Evolutionary conservation across 1,140 invertebrate genomes (phyloP), one percentile per base, ranked within the genome.

Genomic region (Drosophila mojavensis): DNA sequence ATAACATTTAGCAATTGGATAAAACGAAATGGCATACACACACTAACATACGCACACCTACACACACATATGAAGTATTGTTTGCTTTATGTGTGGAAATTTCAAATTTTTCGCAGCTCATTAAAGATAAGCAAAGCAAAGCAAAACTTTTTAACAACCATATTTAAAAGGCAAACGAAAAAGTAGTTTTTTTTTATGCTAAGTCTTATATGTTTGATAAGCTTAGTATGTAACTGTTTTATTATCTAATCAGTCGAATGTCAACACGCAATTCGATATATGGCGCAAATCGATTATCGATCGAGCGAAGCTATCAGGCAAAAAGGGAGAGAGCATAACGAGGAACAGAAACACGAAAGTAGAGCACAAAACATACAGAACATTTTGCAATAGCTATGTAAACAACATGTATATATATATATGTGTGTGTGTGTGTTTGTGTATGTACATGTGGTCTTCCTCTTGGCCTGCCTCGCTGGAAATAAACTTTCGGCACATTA

Each of bases 401-500:
- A 78, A 77, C 74, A 85, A 54, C 11, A n/a, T 10, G 26, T 3
- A 9, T 24, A 6, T 28, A 17, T 17, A 17, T 0, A 17, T 17
- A n/a, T 5, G 26, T 54, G 36, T 26, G 6, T 36, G 28, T 63
- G 43, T 43, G 50, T 48, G 33, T 61, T 45, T 62, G 50, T 63
- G 45, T 62, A 53, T 43, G 6, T 55, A 11, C 54, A 43, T 30
- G 20, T 20, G 36, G 45, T 65, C 43, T 51, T 55, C 51, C 60
- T 60, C 43, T 72, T 66, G 33, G 51, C 24, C 6, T 48, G 60
- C 11, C 48, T 63, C 66, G 59, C 84, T 89, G 71, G 70, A 75
- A 89, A 88, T 89, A 83, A 83, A 80, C 84, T 89, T 88, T 75
- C 73, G 69, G 65, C 77, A 72, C 59, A 68, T 74, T 68, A 58